Base-by-base conservation (phyloP, 2,888 invertebrate genomes). In the Andrena fulva region DNA sequence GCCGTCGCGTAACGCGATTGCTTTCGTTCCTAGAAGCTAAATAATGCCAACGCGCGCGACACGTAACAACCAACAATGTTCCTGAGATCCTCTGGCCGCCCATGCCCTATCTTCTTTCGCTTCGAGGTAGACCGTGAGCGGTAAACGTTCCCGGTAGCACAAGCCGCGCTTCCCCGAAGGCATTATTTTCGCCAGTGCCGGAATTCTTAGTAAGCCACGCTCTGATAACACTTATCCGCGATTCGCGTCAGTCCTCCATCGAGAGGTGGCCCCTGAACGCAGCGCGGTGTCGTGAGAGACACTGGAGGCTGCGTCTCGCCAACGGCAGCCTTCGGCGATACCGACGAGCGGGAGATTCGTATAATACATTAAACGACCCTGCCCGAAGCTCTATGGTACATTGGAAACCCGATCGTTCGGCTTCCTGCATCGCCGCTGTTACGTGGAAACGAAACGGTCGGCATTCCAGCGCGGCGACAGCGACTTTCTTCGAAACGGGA, bases 401-500 rank as follows among this genome's bases (percentile, higher is more conserved):
- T 24, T 52, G 68, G 78, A 62, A 50, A 73, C 72, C 54, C 75
- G 77, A 59, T 60, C 77, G 50, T 76, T 29, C 59, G 33, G 52
- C 70, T 74, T 63, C 77, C 73, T 64, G 75, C 60, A 83, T 62
- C 76, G 52, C 24, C 12, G 50, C 68, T 12, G 31, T 6, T 59
- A 70, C 52, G 68, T 48, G 75, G 71, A 64, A 82, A 63, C 80
- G 66, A 68, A 80, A 70, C 81, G 79, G 71, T 72, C 85, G 79
- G 27, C 82, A 85, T 83, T 81, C 83, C 81, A 69, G 31, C 77
- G 69, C 48, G 72, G 56, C 56, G 56, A 24, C 71, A 75, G 20
- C 63, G 70, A 87, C 84, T 88, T 87, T 88, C 88, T 72, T 87
- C 75, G 85, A 88, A 87, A 77, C 87, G 83, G 80, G 85, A 84